Conservation (phyloP, 2,888 invertebrate species). For the Sphecodes monilicornis region DNA sequence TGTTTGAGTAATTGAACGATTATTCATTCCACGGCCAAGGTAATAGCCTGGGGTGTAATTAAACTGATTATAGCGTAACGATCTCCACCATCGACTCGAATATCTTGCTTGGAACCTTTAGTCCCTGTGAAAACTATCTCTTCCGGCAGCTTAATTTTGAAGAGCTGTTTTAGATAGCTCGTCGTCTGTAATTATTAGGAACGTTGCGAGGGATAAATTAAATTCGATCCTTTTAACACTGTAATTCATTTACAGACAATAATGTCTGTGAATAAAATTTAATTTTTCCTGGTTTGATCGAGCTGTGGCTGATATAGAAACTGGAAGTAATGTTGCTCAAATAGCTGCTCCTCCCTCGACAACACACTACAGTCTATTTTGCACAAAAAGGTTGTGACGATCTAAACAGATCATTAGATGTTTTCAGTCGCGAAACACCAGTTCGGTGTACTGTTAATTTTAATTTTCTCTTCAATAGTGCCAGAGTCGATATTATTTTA, state of each 20-base stretch:
- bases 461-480: no score
- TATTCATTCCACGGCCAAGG: not conserved
- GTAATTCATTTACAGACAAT: not conserved
- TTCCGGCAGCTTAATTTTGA: not conserved
- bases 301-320: not conserved
- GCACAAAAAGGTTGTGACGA: no score
- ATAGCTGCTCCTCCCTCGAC: no score
- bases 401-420: no score
- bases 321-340: not conserved
- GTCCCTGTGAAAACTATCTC: not conserved
- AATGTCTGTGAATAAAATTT: no score
- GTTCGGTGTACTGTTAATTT: no score
- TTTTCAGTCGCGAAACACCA: no score
- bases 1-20: conserved; percentile 11
- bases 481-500: no score
- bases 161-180: not conserved
- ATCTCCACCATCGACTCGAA: conserved; percentile 2
- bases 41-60: not conserved
- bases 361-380: no score
- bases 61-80: conserved; percentile 11
- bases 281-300: not conserved
- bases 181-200: not conserved
- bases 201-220: not conserved
- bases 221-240: not conserved
- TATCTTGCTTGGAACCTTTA: not conserved